phyloP scores from a whole-genome alignment of 2,888 invertebrate genomes.

The Lissocephala sabroskyi region DNA sequence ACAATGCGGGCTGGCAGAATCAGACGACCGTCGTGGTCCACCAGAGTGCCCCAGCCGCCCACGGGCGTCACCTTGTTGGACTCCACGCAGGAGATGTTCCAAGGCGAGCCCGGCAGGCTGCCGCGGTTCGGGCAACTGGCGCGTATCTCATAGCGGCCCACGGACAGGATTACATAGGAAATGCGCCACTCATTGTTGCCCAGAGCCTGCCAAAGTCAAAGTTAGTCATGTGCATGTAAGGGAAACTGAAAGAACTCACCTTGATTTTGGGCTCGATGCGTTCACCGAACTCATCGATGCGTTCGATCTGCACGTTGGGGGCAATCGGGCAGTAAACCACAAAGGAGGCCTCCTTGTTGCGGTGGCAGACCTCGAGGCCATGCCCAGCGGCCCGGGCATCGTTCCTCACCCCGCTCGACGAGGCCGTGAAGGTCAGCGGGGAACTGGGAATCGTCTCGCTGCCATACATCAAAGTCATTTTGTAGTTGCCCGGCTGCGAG shows the following conservation, averaged over 20 bases:
- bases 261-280: constrained; percentile 72
- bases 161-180: constrained; percentile 90
- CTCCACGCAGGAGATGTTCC: constrained; percentile 77
- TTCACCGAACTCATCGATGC: constrained; percentile 70
- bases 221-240: neutral
- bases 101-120: constrained; percentile 84
- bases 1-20: constrained; percentile 85
- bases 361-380: constrained; percentile 79
- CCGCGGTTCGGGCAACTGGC: constrained; percentile 79
- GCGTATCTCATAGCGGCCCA: constrained; percentile 92
- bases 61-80: constrained; percentile 74
- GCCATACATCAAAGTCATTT: constrained; percentile 80
- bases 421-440: constrained; percentile 76
- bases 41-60: constrained; percentile 89
- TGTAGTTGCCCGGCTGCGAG: constrained; percentile 81
- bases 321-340: constrained; percentile 75
- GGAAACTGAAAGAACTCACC: constrained; percentile 20
- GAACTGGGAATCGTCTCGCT: constrained; percentile 76
- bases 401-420: constrained; percentile 74
- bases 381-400: constrained; percentile 78
- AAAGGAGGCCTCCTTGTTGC: constrained; percentile 82
- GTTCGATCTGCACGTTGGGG: constrained; percentile 79
- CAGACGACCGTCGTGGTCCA: constrained; percentile 83
- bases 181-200: constrained; percentile 89
- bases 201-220: constrained; percentile 62